phyloP scores from a whole-genome alignment of 2,797 vertebrate genomes.

The Karalla daura region DNA sequence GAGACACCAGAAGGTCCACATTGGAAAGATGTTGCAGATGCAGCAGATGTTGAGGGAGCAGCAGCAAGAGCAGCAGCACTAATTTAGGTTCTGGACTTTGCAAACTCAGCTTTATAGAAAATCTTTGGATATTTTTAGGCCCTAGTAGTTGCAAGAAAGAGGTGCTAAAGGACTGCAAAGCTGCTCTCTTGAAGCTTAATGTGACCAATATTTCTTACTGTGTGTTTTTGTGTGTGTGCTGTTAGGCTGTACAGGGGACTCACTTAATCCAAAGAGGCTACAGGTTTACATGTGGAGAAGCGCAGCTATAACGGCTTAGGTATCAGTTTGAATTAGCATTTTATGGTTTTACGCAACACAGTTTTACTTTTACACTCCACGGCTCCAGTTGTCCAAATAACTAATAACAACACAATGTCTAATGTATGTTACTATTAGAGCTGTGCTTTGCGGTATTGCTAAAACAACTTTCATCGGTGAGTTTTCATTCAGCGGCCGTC shows the following conservation, averaged over 20 bases:
- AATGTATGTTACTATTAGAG: no score
- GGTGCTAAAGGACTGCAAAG: not conserved
- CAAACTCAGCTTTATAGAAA: not conserved
- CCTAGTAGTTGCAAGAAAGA: not conserved
- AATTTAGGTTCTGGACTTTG: not conserved
- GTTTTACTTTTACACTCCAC: no score
- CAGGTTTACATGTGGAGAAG: conserved; percentile 10
- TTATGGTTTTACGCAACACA: no score
- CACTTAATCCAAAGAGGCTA: conserved; percentile 18
- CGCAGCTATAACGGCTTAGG: not conserved
- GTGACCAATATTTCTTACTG: not conserved
- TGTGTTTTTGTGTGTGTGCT: not conserved
- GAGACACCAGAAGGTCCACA: conserved; percentile 80
- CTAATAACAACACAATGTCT: no score
- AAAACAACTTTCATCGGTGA: no score
- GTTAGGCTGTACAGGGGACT: no score
- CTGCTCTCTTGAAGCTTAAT: not conserved
- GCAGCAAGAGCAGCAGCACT: conserved; percentile 48
- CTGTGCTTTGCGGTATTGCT: no score
- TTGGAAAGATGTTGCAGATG: conserved; percentile 69
- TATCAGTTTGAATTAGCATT: not conserved
- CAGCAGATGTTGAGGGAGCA: conserved; percentile 68
- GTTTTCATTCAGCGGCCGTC: not conserved
- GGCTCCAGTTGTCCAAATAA: no score
- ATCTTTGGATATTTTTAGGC: not conserved